Evolutionary conservation across 2,797 vertebrate species (phyloP), one percentile per base, ranked within the genome.

Genomic region (Gadopsis marmoratus): DNA sequence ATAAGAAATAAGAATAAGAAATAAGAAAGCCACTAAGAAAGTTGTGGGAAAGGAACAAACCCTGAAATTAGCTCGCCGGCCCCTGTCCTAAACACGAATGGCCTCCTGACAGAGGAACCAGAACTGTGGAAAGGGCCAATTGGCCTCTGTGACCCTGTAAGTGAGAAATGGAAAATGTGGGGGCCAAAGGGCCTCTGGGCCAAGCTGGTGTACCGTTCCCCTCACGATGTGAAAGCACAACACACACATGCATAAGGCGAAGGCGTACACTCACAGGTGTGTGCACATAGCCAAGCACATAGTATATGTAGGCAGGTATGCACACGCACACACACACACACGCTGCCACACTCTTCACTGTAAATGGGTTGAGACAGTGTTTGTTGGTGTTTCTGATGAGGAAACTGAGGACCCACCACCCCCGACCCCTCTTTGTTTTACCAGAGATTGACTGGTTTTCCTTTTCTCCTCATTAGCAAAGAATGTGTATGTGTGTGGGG

Each of bases 351-450:
- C 17, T 5, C 33, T 59, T 87, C 54, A 50, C 13, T 61, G 48
- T 67, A 86, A 82, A 92, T 79, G 61, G 55, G 10, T 56, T 71
- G n/a, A 84, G 81, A 86, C 83, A 75, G 55, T 90, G 88, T 90
- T 87, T 91, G 86, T 86, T 47, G 41, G 82, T 88, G 79, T 90
- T 89, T 67, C 86, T 88, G 87, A 91, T 85, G 75, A 88, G 88
- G 87, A 86, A 84, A 80, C 68, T 72, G 69, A 71, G 26, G 37
- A 39, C 37, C 11, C 1, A 47, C 29, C 14, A 53, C 61, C 43
- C 55, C 29, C n/a, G 8, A 14, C 70, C 4, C 33, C 69, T 33
- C 37, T 74, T 79, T 74, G 69, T 76, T 61, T 86, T 59, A 66
- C 79, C 61, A 33, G 53, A 56, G 23, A 51, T n/a, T 41, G 51